These are phyloP conservation scores for Phrynocephalus forsythii DNA, from an alignment of 2,797 vertebrate species.

Conservation along the genomic window DNA sequence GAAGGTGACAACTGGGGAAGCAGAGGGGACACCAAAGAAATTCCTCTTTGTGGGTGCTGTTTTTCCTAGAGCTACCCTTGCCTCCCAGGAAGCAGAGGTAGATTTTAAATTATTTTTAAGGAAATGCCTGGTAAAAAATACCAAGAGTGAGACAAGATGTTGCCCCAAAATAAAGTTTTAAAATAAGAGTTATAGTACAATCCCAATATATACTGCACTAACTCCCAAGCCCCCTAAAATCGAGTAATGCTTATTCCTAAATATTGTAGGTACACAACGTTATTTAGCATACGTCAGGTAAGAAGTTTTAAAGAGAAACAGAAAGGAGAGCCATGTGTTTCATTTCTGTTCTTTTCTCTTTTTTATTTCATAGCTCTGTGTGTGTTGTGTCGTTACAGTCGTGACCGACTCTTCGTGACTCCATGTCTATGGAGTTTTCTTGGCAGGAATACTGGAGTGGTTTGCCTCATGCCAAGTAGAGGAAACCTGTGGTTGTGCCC, in stretches of 20 bases:
- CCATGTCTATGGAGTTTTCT: too few species aligned
- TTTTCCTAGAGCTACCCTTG: not conserved
- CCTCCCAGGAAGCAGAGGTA: not conserved
- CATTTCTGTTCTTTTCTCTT: not conserved
- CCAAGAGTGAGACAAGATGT: not conserved
- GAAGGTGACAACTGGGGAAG: too few species aligned
- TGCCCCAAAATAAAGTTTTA: not conserved
- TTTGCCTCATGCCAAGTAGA: not conserved
- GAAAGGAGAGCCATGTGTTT: not conserved
- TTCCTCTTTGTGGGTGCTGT: not conserved
- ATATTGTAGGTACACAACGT: not conserved
- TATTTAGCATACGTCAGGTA: not conserved
- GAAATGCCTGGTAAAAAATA: not conserved
- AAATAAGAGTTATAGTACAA: not conserved
- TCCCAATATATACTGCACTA: not conserved
- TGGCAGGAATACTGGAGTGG: too few species aligned
- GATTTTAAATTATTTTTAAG: not conserved
- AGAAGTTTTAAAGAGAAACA: not conserved
- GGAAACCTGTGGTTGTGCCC: not conserved
- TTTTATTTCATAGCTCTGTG: not conserved
- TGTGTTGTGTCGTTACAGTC: too few species aligned
- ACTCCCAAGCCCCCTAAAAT: not conserved
- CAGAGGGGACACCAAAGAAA: not conserved
- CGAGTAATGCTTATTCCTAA: not conserved
- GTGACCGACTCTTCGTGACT: too few species aligned